These are phyloP conservation scores for Seriola aureovittata DNA, from an alignment of 2,113 vertebrate species.

Conservation along the genomic window DNA sequence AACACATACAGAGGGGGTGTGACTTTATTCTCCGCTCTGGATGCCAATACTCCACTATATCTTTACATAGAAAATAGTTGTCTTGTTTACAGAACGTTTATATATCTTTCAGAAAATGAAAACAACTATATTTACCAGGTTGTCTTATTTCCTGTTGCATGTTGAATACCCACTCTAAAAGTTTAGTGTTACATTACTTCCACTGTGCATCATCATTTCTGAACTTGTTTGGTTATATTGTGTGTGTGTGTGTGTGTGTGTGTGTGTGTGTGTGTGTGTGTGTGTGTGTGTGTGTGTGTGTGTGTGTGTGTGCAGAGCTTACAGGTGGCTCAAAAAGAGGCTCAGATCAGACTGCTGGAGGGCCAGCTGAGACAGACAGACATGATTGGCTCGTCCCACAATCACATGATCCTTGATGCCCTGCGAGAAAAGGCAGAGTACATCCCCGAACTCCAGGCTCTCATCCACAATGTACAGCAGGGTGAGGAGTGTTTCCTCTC, in stretches of 20 bases:
- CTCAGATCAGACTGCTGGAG: constrained; percentile 94
- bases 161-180: too few species aligned
- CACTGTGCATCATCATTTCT: background rate
- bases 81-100: too few species aligned
- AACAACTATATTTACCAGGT: background rate
- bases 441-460: constrained; percentile 93
- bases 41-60: too few species aligned
- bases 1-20: too few species aligned
- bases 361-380: constrained; percentile 94
- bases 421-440: constrained; percentile 94
- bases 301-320: constrained; percentile 85
- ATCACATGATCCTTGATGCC: constrained; percentile 93
- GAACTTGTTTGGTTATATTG: background rate
- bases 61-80: too few species aligned
- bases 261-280: background rate
- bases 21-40: too few species aligned
- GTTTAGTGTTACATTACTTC: background rate
- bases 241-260: background rate
- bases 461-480: constrained; percentile 94
- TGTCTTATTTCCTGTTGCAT: background rate
- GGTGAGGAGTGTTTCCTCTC: constrained; percentile 79
- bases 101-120: background rate
- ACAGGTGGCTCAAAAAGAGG: constrained; percentile 95
- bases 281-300: background rate
- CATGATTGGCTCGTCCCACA: constrained; percentile 89